A percentile compares a stretch with the other conserved stretches of the same genome.
Conservation (phyloP, 2,113 vertebrate genomes). For the Galeopterus variegatus region DNA sequence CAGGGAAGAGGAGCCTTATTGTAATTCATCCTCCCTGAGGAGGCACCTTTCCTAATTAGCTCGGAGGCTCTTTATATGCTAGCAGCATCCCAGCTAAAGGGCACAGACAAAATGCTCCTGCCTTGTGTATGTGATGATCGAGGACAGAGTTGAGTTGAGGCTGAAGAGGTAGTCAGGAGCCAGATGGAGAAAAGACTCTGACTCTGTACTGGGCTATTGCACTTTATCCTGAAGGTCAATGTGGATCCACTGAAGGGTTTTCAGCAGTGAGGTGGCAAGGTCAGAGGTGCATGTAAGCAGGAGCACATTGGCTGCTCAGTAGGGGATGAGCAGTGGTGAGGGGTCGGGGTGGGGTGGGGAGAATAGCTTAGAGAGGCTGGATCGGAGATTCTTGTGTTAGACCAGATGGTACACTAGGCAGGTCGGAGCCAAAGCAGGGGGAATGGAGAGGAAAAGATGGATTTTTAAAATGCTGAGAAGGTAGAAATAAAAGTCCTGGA, state of each 20-base stretch:
- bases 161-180: background rate
- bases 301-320: background rate
- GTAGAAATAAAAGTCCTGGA: background rate
- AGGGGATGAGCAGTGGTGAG: background rate
- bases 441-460: background rate
- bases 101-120: background rate
- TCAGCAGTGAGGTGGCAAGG: background rate
- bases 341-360: rapidly evolving
- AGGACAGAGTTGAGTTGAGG: background rate
- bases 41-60: background rate
- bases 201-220: background rate
- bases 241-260: background rate
- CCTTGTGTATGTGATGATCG: rapidly evolving
- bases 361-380: background rate
- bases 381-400: background rate
- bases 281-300: background rate
- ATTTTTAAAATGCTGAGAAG: background rate
- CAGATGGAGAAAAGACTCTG: background rate
- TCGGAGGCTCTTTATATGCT: background rate
- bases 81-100: background rate
- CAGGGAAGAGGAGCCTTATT: background rate
- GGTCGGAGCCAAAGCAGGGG: background rate
- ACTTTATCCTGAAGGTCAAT: background rate
- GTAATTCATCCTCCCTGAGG: background rate
- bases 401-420: background rate